Base-by-base conservation (phyloP, 2,797 vertebrate species). In the Microchirus variegatus region DNA sequence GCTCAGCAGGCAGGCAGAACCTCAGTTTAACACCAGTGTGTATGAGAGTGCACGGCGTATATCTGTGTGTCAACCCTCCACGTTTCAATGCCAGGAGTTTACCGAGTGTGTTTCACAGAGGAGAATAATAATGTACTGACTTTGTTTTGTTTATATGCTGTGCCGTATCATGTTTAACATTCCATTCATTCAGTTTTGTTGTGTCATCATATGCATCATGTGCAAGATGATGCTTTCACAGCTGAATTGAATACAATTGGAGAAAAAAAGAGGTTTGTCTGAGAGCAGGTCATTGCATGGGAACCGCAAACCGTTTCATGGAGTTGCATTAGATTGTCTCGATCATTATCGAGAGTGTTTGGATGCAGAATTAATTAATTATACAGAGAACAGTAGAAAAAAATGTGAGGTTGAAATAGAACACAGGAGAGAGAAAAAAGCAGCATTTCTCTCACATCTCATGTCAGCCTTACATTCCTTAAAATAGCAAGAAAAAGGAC, bases 341-440 rank as follows among this genome's bases (percentile, higher is more conserved):
- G 67, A 57, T 64, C n/a, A n/a, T n/a, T n/a, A 47, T 65, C 42
- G 48, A 53, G 59, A 49, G 22, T 59, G 51, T 70, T 73, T 57
- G n/a, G 40, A 63, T 66, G 47, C 47, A 54, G 14, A 53, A 49
- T 17, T 36, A 26, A 49, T 17, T 36, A 26, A 57, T 74, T 45
- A 49, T 60, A 56, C 63, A 36, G 54, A 56, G 42, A 70, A 54
- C 16, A 46, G 40, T 5, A 54, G 22, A 58, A 53, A 45, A 13
- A 54, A n/a, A n/a, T n/a, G 59, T 37, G 31, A 35, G 77, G 63
- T 67, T 49, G 65, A 31, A 81, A 54, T 5, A 51, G 41, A 73
- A 68, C 37, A 11, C 68, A 68, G 41, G 14, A 44, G 53, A 48
- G 40, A 19, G 18, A 58, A 22, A 48, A 46, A 40, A 18, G 22